Evolutionary conservation across 2,888 invertebrate species (phyloP).

Genomic region (Drosophila suboccidentalis): DNA sequence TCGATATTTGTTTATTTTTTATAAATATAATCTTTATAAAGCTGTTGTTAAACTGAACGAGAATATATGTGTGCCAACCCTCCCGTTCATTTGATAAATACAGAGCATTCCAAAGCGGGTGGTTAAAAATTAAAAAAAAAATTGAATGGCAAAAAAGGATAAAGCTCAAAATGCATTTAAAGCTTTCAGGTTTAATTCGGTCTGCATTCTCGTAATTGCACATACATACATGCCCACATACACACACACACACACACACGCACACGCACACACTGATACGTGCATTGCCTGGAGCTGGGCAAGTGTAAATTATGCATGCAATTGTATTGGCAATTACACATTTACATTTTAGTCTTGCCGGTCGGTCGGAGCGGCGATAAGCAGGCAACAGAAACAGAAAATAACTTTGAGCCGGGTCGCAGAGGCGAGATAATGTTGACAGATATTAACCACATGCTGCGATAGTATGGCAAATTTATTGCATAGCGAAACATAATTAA

Average conservation of each 20-base stretch:
- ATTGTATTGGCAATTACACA: constrained; percentile 74
- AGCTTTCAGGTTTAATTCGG: constrained; percentile 60
- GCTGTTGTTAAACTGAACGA: background rate
- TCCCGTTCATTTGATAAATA: background rate
- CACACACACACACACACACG: constrained; percentile 9
- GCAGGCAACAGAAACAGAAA: constrained; percentile 55
- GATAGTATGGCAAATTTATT: constrained; percentile 64
- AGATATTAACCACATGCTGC: constrained; percentile 68
- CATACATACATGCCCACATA: constrained; percentile 2
- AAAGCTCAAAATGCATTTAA: constrained; percentile 54
- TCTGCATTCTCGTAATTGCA: constrained; percentile 32
- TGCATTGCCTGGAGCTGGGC: constrained; percentile 28
- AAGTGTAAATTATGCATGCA: constrained; percentile 71
- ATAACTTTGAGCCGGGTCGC: constrained; percentile 42
- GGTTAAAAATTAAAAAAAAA: constrained; percentile 10
- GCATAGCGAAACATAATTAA: constrained; percentile 69
- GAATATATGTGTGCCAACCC: background rate
- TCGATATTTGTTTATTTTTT: too few relatives aligned
- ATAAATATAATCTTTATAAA: too few relatives aligned
- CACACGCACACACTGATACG: constrained; percentile 1
- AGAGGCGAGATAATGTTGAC: constrained; percentile 55
- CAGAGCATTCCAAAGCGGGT: constrained; percentile 10
- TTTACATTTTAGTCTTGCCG: constrained; percentile 58
- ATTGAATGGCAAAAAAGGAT: constrained; percentile 9
- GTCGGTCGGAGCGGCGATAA: constrained; percentile 57